Evolutionary conservation across 2,888 invertebrate genomes (phyloP).

Genomic region (Agonopterix alstromeriana): DNA sequence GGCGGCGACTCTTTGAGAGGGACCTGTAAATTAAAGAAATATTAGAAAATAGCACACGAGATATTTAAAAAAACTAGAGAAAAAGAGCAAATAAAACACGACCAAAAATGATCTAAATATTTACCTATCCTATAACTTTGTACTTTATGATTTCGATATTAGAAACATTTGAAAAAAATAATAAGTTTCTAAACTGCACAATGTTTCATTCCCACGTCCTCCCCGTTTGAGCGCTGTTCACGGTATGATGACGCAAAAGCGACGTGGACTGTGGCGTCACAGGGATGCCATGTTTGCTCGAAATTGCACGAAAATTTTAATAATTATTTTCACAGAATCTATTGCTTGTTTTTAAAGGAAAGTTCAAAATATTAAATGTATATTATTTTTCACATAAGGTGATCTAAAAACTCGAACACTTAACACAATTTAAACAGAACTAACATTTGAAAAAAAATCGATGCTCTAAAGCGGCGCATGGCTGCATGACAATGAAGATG

Average conservation of each 20-base stretch:
- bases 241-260: slow-evolving; percentile 68
- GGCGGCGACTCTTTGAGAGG: slow-evolving; percentile 56
- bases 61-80: background rate
- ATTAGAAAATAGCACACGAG: too few relatives aligned
- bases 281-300: slow-evolving; percentile 24
- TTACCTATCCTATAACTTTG: slow-evolving; percentile 71
- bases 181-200: slow-evolving; percentile 48
- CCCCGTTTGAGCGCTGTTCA: slow-evolving; percentile 61
- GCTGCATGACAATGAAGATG: too few relatives aligned
- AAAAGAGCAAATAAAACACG: background rate
- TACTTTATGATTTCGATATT: slow-evolving; percentile 66
- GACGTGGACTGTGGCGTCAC: slow-evolving; percentile 60
- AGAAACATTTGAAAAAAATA: slow-evolving; percentile 67
- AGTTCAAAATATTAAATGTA: too few relatives aligned
- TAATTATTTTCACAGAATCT: too few relatives aligned
- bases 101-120: background rate
- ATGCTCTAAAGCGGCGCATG: too few relatives aligned
- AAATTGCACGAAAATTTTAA: slow-evolving; percentile 33
- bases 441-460: too few relatives aligned
- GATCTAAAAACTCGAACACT: too few relatives aligned
- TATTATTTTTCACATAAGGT: too few relatives aligned
- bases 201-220: slow-evolving; percentile 55
- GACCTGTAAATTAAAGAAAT: slow-evolving; percentile 38
- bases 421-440: too few relatives aligned
- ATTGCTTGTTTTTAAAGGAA: too few relatives aligned